Evolutionary conservation across 2,797 vertebrate genomes (phyloP).

Genomic region (Micromesistius poutassou): DNA sequence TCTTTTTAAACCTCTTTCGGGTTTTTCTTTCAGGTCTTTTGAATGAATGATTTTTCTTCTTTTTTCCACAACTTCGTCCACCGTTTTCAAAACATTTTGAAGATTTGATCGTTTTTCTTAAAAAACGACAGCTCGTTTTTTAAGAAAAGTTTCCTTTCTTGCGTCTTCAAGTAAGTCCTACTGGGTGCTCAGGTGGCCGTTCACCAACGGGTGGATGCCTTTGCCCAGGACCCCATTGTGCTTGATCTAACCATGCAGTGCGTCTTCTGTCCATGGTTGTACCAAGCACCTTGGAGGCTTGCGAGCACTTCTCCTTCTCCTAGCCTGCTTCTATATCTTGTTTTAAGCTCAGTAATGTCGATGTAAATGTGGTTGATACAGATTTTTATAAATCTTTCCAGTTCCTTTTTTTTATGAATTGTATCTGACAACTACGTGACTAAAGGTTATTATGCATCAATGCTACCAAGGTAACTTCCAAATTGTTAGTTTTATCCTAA

Average conservation of each 20-base stretch:
- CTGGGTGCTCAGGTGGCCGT: background rate
- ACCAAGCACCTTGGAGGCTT: constrained; percentile 82
- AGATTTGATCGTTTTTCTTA: background rate
- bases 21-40: constrained; percentile 27
- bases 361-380: background rate
- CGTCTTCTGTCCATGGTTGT: constrained; percentile 79
- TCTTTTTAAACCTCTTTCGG: background rate
- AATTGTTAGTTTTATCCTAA: background rate
- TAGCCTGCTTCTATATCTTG: background rate
- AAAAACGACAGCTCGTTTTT: too few relatives aligned
- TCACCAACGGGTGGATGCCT: background rate
- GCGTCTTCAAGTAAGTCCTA: background rate
- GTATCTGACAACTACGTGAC: background rate
- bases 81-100: background rate
- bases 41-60: background rate
- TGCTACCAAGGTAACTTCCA: background rate
- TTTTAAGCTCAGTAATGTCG: constrained; percentile 18
- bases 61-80: background rate
- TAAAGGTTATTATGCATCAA: background rate
- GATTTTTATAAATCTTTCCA: background rate
- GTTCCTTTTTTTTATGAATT: background rate
- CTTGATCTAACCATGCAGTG: constrained; percentile 88
- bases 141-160: background rate
- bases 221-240: constrained; percentile 80
- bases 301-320: constrained; percentile 51